phyloP scores from a whole-genome alignment of 1,140 invertebrate genomes.

The Leguminivora glycinivorella region DNA sequence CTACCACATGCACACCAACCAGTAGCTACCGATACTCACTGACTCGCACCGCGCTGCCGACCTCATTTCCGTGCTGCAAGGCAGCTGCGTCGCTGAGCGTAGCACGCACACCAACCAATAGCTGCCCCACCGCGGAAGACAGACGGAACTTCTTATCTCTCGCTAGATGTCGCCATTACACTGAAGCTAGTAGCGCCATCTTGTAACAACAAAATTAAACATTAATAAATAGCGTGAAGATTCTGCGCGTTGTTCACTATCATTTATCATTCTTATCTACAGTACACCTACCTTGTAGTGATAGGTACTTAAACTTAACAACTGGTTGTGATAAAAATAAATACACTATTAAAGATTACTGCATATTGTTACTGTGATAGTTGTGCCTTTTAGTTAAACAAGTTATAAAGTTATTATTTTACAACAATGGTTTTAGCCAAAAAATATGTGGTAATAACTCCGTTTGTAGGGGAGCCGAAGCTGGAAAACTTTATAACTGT shows the following conservation, averaged over 20 bases:
- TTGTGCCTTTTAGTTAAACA: not conserved
- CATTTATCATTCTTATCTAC: not conserved
- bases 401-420: not conserved
- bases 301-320: not conserved
- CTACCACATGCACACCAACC: constrained; percentile 63
- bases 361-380: not conserved
- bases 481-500: constrained; percentile 71
- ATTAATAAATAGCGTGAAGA: not conserved
- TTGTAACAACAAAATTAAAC: not conserved
- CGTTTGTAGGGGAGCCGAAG: constrained; percentile 75
- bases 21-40: not conserved
- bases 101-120: no score
- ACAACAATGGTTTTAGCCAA: constrained; percentile 60
- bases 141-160: not conserved
- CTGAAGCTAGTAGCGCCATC: not conserved
- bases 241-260: not conserved
- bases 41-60: no score
- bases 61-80: no score
- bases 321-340: constrained; percentile 13
- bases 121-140: no score
- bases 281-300: not conserved
- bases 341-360: not conserved
- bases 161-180: not conserved
- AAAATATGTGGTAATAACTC: constrained; percentile 66
- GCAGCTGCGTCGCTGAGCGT: no score